These are phyloP conservation scores for Empidonax alnorum DNA, from an alignment of 2,113 vertebrate genomes.

Conservation along the genomic window DNA sequence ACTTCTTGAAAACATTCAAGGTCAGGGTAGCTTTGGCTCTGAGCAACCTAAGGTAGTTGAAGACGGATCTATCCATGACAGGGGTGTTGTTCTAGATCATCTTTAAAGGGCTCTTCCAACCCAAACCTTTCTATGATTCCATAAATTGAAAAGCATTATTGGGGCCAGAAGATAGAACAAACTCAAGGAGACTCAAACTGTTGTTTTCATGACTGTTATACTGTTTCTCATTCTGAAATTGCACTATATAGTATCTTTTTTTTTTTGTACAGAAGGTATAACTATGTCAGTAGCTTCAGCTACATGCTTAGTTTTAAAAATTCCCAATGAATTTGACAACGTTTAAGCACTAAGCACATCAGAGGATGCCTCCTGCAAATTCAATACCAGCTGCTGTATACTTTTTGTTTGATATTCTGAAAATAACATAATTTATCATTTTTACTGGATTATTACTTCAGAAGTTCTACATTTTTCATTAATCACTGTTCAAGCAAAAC, in stretches of 20 bases:
- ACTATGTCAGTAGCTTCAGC: background rate
- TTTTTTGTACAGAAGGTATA: background rate
- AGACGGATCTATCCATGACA: background rate
- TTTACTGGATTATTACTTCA: constrained; percentile 27
- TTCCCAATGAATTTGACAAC: background rate
- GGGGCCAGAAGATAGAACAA: background rate
- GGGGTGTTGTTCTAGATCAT: background rate
- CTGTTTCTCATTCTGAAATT: background rate
- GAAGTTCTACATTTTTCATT: constrained; percentile 29
- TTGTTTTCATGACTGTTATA: background rate
- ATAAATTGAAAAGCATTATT: background rate
- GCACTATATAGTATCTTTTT: background rate
- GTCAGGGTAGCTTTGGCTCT: background rate
- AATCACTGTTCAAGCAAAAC: background rate
- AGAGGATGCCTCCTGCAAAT: background rate
- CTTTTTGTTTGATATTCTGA: constrained; percentile 19
- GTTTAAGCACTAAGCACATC: background rate
- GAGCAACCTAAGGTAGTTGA: background rate
- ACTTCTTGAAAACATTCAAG: background rate
- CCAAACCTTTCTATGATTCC: background rate
- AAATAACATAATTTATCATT: constrained; percentile 33
- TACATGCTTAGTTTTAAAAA: background rate
- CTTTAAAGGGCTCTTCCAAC: background rate
- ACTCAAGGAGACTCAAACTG: background rate
- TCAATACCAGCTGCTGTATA: background rate